Base-by-base conservation (phyloP, 2,113 vertebrate species). In the Cryptotis parvus region DNA sequence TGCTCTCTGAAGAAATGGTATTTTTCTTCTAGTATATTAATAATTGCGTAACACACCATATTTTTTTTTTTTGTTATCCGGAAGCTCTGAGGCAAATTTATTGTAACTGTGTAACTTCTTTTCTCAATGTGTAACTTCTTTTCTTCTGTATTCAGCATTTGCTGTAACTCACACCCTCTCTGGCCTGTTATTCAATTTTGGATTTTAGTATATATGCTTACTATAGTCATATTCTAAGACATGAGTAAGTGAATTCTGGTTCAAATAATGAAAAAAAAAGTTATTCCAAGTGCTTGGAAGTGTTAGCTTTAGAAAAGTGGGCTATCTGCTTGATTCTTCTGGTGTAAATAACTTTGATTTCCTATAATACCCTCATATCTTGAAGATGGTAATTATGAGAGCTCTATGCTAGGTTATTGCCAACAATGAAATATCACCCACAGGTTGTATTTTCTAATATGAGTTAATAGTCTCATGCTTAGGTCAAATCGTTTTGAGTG, bases 231-330 rank as follows among this genome's bases (percentile, higher is more conserved):
- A 4, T 20, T 39, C 33, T 14, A 16, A 24, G 29, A 16, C 52
- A 77, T 24, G 63, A 78, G 76, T 75, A 37, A 68, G 24, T 10
- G 39, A 77, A n/a, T 91, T 73, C 11, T 73, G n/a, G 37, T 29
- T 80, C 85, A 81, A 91, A 66, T 90, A 61, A 85, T 22, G 39
- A 66, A 90, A 35, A 27, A 29, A 63, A 90, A n/a, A 27, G 12
- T 11, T 86, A 39, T 77, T 92, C 66, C 39, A 68, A 72, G 70
- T 66, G 11, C 10, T 16, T 43, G 20, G 4, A 6, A 81, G 31
- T 35, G 27, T 24, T 80, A 22, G 90, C 37, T 29, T 8, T 72
- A 74, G 41, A 79, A 76, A n/a, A 49, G 58, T 11, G 22, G 12
- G 55, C 37, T 82, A 0, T 26, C 39, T 43, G 11, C 68, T 87